These are phyloP conservation scores for Lutjanus argentimaculatus DNA, from an alignment of 2,797 vertebrate species.

Conservation along the genomic window DNA sequence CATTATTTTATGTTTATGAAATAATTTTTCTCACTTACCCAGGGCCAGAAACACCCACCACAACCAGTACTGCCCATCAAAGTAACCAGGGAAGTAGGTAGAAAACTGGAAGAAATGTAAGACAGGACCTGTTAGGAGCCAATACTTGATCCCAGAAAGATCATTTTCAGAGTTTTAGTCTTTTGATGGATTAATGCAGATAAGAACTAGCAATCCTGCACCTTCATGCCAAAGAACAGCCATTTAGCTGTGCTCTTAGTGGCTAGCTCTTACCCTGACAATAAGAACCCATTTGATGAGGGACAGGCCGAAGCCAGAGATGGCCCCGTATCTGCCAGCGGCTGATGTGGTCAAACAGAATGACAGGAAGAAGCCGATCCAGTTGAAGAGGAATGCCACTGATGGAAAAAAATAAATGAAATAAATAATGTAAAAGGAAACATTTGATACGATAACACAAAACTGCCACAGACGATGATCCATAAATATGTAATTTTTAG, in stretches of 20 bases:
- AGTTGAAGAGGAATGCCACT: slow-evolving; percentile 99
- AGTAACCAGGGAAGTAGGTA: slow-evolving; percentile 98
- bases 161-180: background rate
- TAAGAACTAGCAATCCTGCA: background rate
- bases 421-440: background rate
- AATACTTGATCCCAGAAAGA: background rate
- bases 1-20: background rate
- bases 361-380: slow-evolving; percentile 99
- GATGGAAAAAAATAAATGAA: slow-evolving; percentile 8
- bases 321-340: slow-evolving; percentile 96
- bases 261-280: slow-evolving; percentile 90
- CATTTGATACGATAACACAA: background rate
- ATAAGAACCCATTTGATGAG: slow-evolving; percentile 99
- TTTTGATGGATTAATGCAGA: background rate
- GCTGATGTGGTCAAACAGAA: slow-evolving; percentile 99
- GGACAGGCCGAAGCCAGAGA: slow-evolving; percentile 98
- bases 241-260: background rate
- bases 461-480: background rate
- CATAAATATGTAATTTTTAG: background rate
- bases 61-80: slow-evolving; percentile 99
- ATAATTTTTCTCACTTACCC: slow-evolving; percentile 87
- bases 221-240: background rate
- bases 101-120: slow-evolving; percentile 89
- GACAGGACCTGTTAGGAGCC: background rate
- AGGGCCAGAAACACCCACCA: slow-evolving; percentile 99